Conservation (phyloP, 2,888 invertebrate species). For the Chrysolina oricalcia region DNA sequence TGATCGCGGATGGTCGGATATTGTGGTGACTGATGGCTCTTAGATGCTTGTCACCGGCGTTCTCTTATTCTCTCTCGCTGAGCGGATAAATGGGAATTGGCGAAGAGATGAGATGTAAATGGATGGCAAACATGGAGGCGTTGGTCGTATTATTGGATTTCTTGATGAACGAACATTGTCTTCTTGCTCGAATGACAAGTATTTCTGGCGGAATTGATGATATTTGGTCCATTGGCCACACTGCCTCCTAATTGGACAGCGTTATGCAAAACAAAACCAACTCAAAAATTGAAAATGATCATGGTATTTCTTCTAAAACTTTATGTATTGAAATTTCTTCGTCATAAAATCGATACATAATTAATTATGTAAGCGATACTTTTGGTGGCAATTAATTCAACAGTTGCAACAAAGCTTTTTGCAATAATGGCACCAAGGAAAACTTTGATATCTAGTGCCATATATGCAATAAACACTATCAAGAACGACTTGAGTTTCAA, state of each 20-base stretch:
- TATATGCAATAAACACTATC: too few species aligned
- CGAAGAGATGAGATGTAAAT: not conserved
- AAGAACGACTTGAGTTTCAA: too few species aligned
- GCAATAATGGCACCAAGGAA: too few species aligned
- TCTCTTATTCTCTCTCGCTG: not conserved
- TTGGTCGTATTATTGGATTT: not conserved
- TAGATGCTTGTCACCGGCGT: not conserved
- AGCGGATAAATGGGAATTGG: not conserved
- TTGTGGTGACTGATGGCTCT: not conserved
- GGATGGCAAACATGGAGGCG: not conserved
- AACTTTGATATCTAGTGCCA: too few species aligned
- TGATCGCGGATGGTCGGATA: not conserved
- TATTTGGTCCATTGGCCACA: not conserved
- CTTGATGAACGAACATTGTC: not conserved
- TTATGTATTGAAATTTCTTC: too few species aligned
- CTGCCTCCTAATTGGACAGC: not conserved
- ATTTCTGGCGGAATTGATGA: not conserved
- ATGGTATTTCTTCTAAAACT: too few species aligned
- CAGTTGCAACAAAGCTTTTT: too few species aligned
- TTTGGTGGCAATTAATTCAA: too few species aligned
- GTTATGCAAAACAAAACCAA: too few species aligned
- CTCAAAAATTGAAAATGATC: too few species aligned
- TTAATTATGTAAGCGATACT: too few species aligned
- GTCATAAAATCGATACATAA: too few species aligned
- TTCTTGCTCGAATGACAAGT: not conserved